These are phyloP conservation scores for Tachuris rubrigastra DNA, from an alignment of 2,113 vertebrate genomes.

Conservation along the genomic window DNA sequence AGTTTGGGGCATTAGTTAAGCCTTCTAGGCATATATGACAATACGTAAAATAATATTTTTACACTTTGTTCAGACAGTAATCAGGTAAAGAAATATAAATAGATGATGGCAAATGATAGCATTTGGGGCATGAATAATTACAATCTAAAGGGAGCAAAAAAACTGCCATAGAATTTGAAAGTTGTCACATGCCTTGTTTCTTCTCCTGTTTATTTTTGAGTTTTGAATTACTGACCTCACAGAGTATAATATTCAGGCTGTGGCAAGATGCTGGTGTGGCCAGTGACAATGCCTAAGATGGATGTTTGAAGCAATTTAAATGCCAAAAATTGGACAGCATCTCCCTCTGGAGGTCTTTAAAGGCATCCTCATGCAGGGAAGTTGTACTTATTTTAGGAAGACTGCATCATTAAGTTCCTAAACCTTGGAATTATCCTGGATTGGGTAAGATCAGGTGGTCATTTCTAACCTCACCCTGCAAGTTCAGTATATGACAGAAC, in stretches of 20 bases:
- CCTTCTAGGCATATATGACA: neutral
- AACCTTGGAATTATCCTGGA: neutral
- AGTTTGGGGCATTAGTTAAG: neutral
- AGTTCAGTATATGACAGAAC: neutral
- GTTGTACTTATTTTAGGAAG: neutral
- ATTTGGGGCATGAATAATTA: neutral
- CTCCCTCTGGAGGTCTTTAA: constrained; percentile 60
- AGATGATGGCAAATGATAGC: neutral
- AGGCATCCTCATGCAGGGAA: neutral
- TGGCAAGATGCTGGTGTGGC: neutral
- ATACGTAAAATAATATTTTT: neutral
- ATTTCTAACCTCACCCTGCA: neutral
- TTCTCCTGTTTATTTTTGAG: neutral
- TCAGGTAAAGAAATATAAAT: neutral
- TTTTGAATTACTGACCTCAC: neutral
- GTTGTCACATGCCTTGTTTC: neutral
- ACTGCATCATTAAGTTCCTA: neutral
- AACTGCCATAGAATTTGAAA: neutral
- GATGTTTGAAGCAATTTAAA: neutral
- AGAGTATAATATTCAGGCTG: neutral
- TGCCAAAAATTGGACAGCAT: neutral
- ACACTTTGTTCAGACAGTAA: neutral
- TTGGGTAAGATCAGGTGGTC: neutral
- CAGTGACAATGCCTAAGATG: neutral
- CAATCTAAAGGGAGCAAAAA: neutral